phyloP scores from a whole-genome alignment of 1,140 invertebrate species.

The Drosophila persimilis region DNA sequence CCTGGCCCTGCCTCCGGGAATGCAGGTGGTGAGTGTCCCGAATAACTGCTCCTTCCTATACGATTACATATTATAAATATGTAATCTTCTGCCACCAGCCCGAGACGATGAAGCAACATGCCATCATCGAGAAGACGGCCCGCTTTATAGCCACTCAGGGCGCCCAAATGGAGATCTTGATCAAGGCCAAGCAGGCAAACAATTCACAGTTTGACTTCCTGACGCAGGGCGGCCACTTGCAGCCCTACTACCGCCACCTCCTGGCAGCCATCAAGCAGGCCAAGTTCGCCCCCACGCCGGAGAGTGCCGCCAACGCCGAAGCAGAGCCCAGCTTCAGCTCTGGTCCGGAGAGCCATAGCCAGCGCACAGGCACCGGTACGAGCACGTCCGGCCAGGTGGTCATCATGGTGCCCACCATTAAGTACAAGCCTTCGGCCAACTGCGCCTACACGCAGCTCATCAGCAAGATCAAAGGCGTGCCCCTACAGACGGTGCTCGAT shows the following conservation, averaged over 20 bases:
- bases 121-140: conserved; percentile 98
- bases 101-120: conserved; percentile 94
- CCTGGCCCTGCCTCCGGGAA: conserved; percentile 86
- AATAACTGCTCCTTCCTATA: neutral
- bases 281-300: conserved; percentile 86
- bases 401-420: conserved; percentile 84
- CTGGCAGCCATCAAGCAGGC: conserved; percentile 91
- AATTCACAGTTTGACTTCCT: conserved; percentile 98
- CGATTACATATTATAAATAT: neutral
- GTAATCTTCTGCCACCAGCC: conserved; percentile 86
- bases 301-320: conserved; percentile 58
- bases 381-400: conserved; percentile 52
- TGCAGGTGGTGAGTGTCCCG: conserved; percentile 87
- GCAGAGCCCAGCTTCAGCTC: neutral
- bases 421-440: conserved; percentile 91
- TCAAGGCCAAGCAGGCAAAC: conserved; percentile 97
- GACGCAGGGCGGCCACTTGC: conserved; percentile 91
- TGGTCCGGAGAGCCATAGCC: conserved; percentile 7
- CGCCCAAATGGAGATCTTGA: conserved; percentile 98
- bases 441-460: conserved; percentile 93
- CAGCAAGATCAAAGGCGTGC: conserved; percentile 91
- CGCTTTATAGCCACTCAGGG: conserved; percentile 96
- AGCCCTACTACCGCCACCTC: conserved; percentile 96
- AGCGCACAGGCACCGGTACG: conserved; percentile 22
- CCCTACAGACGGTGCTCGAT: conserved; percentile 82